Evolutionary conservation across 2,888 invertebrate genomes (phyloP), one percentile per base, ranked within the genome.

Genomic region (Erebia aethiops): DNA sequence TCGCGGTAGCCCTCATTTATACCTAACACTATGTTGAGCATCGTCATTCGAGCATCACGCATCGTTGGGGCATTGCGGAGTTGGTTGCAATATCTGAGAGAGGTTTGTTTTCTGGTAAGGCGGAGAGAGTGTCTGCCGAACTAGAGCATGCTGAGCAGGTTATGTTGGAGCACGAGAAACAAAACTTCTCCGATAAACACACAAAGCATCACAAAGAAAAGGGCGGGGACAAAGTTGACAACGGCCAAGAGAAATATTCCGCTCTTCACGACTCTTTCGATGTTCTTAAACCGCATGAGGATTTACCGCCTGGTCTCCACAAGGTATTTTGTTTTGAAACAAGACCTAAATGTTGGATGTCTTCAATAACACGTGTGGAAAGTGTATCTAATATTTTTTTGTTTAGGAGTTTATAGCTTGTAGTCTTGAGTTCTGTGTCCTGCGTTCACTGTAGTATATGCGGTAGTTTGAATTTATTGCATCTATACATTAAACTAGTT

Each of bases 141-240:
- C 89, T 93, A 92, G 90, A 85, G 85, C 92, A 91, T 86, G 92
- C 92, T 64, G 92, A 92, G 88, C 90, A 93, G 91, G 91, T 92
- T 89, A 92, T 93, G 92, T 90, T 87, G 88, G 90, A 86, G 85
- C 92, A 93, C 81, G 92, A 92, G 81, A 91, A 90, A 86, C 86
- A 87, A 76, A 81, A 91, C 86, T 89, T 90, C 84, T 84, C 83
- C 69, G 88, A 87, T 85, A 91, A 90, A 77, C 82, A 78, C 72
- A 73, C 76, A 71, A 84, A 86, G 82, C 85, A 85, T 75, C 85
- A 81, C 74, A 83, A 84, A 78, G 79, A 83, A 35, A 80, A 87
- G 69, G 82, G 81, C 72, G 85, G 85, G 78, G 84, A 88, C 68
- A 88, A 86, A 79, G 81, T 83, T 69, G 83, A 85, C 67, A 81